A percentile compares a stretch with the other conserved stretches of the same genome.
phyloP scores from a whole-genome alignment of 1,140 invertebrate genomes.

The Lasioglossum albipes region DNA sequence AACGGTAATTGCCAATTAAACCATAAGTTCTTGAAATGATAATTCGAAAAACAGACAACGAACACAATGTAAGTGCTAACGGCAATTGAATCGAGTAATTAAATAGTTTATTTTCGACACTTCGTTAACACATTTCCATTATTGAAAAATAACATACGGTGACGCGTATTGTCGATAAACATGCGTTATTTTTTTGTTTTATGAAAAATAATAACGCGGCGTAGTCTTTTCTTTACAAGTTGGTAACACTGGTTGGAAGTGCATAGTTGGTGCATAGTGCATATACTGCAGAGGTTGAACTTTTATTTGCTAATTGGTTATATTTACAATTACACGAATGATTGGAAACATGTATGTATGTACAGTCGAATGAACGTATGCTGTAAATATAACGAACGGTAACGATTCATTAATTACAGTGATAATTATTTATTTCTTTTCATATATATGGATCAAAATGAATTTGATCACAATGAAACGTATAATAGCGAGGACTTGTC shows the following conservation, averaged over 20 bases:
- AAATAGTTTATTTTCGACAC: background rate
- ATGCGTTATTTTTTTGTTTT: constrained; percentile 6
- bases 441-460: too few relatives aligned
- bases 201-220: background rate
- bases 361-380: too few relatives aligned
- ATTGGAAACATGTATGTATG: background rate
- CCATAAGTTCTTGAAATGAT: background rate
- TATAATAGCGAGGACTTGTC: background rate
- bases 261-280: too few relatives aligned
- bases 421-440: background rate
- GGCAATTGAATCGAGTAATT: background rate
- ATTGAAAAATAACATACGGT: background rate
- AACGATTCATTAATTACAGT: background rate
- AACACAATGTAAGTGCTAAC: background rate
- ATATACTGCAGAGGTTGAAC: background rate
- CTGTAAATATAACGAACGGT: background rate
- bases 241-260: constrained; percentile 27
- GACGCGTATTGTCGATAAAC: background rate
- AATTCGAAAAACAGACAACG: background rate
- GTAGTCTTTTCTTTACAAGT: background rate
- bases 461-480: background rate
- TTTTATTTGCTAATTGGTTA: background rate
- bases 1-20: background rate
- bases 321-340: background rate
- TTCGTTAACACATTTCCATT: background rate